phyloP scores from a whole-genome alignment of 2,888 invertebrate genomes.

The Pterostichus niger region DNA sequence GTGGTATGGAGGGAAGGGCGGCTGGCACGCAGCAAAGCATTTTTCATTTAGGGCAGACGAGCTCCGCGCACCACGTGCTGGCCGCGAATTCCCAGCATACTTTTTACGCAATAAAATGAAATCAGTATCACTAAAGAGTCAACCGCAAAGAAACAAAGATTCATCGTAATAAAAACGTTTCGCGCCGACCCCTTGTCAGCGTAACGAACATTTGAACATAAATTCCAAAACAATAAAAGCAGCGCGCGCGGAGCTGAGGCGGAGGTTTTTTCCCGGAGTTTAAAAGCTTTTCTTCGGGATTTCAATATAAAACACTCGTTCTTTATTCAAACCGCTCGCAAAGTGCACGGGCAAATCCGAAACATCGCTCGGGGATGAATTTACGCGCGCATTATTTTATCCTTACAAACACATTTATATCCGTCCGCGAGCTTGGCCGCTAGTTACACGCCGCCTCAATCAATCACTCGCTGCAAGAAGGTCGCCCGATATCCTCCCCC shows the following conservation, averaged over 20 bases:
- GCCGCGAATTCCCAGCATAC: constrained; percentile 48
- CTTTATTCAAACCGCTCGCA: constrained; percentile 56
- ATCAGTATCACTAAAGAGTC: constrained; percentile 62
- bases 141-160: constrained; percentile 66
- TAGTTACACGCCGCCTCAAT: constrained; percentile 62
- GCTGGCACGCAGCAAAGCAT: constrained; percentile 48
- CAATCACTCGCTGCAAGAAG: constrained; percentile 64
- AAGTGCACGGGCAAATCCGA: constrained; percentile 59
- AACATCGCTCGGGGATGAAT: constrained; percentile 66
- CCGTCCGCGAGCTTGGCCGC: constrained; percentile 61
- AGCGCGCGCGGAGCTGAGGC: neutral
- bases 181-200: constrained; percentile 61
- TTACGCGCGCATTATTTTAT: constrained; percentile 66
- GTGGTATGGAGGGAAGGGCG: neutral
- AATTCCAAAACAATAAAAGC: constrained; percentile 66
- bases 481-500: constrained; percentile 70
- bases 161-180: constrained; percentile 65
- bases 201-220: constrained; percentile 65
- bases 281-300: constrained; percentile 61
- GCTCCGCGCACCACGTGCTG: constrained; percentile 26
- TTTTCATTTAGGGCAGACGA: constrained; percentile 56
- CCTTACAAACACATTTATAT: constrained; percentile 66
- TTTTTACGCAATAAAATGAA: constrained; percentile 62
- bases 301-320: constrained; percentile 66
- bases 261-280: constrained; percentile 41